Base-by-base conservation (phyloP, 2,797 vertebrate species). In the Tenualosa ilisha region DNA sequence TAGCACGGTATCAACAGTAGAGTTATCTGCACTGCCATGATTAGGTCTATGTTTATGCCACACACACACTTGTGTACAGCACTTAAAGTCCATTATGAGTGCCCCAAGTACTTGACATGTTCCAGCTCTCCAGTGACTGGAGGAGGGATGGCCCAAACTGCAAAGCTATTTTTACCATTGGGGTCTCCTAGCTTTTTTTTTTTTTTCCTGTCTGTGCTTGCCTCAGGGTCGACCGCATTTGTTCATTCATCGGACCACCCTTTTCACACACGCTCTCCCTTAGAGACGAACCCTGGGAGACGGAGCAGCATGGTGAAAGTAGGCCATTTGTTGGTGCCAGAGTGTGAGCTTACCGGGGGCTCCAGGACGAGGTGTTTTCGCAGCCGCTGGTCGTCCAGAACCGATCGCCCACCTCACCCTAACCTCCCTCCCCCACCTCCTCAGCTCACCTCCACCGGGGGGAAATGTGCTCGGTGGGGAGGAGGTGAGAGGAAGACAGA, bases 281-380 rank as follows among this genome's bases (percentile, higher is more conserved):
- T 59, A 83, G 0, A 84, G 83, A 49, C 82, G n/a, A 40, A 81
- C 87, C 87, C 56, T 87, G 83, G 46, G 56, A 86, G 84, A 56
- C 72, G 8, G 37, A 50, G 40, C 11, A 2, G 72, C 37, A 22
- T 6, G 79, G 86, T 59, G 84, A 88, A 92, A 94, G 85, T 81
- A 68, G 85, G 49, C 88, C 82, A 93, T 93, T 91, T 90, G 88
- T 93, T 92, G 84, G 86, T 91, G 91, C 88, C 90, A 93, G 86
- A 91, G 87, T 81, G 86, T 43, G 50, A 82, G 82, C 65, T 90
- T 88, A 86, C 85, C 50, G 2, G 84, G 83, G 89, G 88, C 84
- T 40, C 82, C 81, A 84, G 86, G 88, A 88, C 81, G 2, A 46
- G 43, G 72, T 31, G 37, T 79, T 22, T 87, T 86, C 89, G 88